Conservation (phyloP, 1,140 invertebrate species). For the Drosophila setifemur region DNA sequence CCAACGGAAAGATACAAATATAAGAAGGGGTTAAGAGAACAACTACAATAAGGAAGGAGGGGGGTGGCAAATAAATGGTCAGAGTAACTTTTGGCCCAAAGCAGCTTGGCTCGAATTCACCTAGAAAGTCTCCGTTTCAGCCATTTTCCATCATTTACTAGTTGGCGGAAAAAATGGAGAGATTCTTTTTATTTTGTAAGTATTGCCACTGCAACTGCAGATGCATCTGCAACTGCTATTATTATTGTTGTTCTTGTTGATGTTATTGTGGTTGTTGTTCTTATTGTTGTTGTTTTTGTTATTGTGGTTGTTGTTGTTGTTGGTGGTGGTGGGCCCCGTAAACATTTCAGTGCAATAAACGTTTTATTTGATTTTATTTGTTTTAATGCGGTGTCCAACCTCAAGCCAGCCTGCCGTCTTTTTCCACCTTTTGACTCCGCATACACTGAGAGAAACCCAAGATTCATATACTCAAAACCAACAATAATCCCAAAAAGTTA, state of each 20-base stretch:
- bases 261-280: not conserved
- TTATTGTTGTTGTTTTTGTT: not conserved
- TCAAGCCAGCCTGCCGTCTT: not conserved
- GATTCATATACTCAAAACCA: too few relatives aligned
- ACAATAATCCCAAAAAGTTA: too few relatives aligned
- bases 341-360: slow-evolving; percentile 36
- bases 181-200: too few relatives aligned
- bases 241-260: too few relatives aligned
- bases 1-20: not conserved
- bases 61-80: too few relatives aligned
- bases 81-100: too few relatives aligned
- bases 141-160: not conserved
- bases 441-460: not conserved
- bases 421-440: not conserved
- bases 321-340: slow-evolving; percentile 6
- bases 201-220: too few relatives aligned
- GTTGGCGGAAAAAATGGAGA: slow-evolving; percentile 9
- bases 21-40: not conserved
- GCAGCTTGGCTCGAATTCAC: not conserved
- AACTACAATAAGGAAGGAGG: not conserved
- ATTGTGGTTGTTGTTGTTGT: not conserved
- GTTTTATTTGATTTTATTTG: slow-evolving; percentile 59
- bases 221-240: too few relatives aligned
- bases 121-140: not conserved
- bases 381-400: slow-evolving; percentile 41